Conservation (phyloP, 2,888 invertebrate species). For the Agonopterix subpropinquella region DNA sequence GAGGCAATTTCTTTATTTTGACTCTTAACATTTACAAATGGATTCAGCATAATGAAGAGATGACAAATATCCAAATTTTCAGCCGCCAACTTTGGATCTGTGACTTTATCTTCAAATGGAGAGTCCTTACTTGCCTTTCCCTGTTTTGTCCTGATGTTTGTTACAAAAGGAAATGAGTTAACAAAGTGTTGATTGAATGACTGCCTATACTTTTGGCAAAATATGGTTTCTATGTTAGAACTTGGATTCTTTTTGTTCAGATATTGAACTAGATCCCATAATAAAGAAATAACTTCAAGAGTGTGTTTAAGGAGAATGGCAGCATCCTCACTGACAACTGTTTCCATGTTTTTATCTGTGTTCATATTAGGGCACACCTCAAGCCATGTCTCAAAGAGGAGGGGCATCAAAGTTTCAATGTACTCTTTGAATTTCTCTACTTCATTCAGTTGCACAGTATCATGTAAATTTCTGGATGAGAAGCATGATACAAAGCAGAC, state of each 20-base stretch:
- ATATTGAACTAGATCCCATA: conserved; percentile 67
- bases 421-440: conserved; percentile 76
- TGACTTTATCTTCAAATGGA: conserved; percentile 42
- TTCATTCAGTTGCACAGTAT: conserved; percentile 46
- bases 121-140: conserved; percentile 21
- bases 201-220: conserved; percentile 69
- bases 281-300: conserved; percentile 76
- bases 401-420: conserved; percentile 81
- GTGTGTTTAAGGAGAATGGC: conserved; percentile 78
- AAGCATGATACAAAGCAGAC: conserved; percentile 58
- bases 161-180: conserved; percentile 74
- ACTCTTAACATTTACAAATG: conserved; percentile 48
- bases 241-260: conserved; percentile 44
- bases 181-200: conserved; percentile 75
- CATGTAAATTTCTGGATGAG: conserved; percentile 52
- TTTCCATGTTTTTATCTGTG: conserved; percentile 53
- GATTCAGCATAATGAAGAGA: conserved; percentile 66
- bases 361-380: conserved; percentile 80
- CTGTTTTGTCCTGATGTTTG: conserved; percentile 50
- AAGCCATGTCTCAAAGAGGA: conserved; percentile 89
- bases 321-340: conserved; percentile 77
- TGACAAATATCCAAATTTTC: conserved; percentile 58
- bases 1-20: conserved; percentile 45
- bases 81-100: conserved; percentile 48
- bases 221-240: conserved; percentile 61